Evolutionary conservation across 2,797 vertebrate species (phyloP), one percentile per base, ranked within the genome.

Genomic region (Melanitta fusca): DNA sequence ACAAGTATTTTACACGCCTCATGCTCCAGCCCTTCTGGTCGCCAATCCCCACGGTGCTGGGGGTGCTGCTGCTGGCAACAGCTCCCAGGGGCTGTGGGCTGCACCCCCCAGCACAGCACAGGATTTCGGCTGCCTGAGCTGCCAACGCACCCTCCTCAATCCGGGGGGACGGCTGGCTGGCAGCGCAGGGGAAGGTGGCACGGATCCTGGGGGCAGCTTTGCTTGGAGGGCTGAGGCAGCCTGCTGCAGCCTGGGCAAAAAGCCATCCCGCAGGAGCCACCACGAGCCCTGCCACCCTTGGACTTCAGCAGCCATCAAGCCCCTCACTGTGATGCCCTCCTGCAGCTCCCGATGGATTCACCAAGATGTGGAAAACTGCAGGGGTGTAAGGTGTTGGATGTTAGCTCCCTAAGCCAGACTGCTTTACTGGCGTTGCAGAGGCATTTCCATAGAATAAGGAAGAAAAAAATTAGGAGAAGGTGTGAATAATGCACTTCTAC

Each of bases 401-500:
- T 45, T 69, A n/a, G 66, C 85, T 81, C 85, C 53, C 69, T 0
- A 15, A 54, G 39, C 47, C 78, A 8, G 39, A 10, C 82, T 32
- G 88, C 87, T 64, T 79, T 20, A 38, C 57, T 1, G 13, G 54
- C 88, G 69, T 78, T 54, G 24, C 87, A 86, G 75, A 96, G 80
- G 70, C 66, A 45, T 43, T 90, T 64, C 73, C 80, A 75, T 71
- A 10, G 93, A 85, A 20, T 2, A 6, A 61, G 75, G 85, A 93
- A 94, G 14, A 53, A 30, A 43, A 64, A 39, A 30, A 64, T 94
- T 78, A 89, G 85, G 78, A 85, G 84, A 56, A 93, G 88, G 89
- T 73, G 69, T 85, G 95, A 95, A 95, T 84, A 95, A 95, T 87
- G 81, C 91, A 91, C 80, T 90, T 68, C 81, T 84, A 43, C 53